These are phyloP conservation scores for Colletes gigas DNA, from an alignment of 1,140 invertebrate genomes.

Conservation along the genomic window DNA sequence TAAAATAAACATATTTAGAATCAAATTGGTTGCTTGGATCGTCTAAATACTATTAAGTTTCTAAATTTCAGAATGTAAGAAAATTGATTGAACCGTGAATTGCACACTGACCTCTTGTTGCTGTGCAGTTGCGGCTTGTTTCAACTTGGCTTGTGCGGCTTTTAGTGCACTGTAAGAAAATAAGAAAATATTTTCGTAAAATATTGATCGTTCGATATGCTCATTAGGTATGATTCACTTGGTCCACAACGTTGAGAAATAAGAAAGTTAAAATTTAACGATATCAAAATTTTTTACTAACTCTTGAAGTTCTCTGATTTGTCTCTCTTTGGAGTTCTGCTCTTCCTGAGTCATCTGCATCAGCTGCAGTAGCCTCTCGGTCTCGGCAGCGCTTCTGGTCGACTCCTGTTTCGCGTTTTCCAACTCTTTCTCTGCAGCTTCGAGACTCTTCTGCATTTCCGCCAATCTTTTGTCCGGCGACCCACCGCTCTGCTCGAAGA, in stretches of 20 bases:
- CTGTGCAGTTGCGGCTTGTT: constrained; percentile 85
- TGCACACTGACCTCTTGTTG: constrained; percentile 86
- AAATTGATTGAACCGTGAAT: not conserved
- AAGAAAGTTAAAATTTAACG: not conserved
- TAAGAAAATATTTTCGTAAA: not conserved
- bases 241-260: too few relatives aligned
- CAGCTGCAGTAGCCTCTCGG: constrained; percentile 93
- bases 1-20: too few relatives aligned
- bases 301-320: constrained; percentile 97
- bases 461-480: constrained; percentile 89
- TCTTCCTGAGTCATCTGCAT: constrained; percentile 98
- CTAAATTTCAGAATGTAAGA: not conserved
- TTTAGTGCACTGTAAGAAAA: constrained; percentile 88
- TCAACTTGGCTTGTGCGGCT: constrained; percentile 92
- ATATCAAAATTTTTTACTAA: constrained; percentile 82
- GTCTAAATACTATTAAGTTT: too few relatives aligned
- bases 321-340: constrained; percentile 96
- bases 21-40: too few relatives aligned
- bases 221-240: too few relatives aligned
- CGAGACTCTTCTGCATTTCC: constrained; percentile 86
- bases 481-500: constrained; percentile 85
- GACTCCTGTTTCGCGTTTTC: constrained; percentile 90
- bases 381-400: constrained; percentile 90
- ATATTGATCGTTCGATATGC: too few relatives aligned
- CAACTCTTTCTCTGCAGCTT: constrained; percentile 82